These are phyloP conservation scores for Ptychobarbus kaznakovi DNA, from an alignment of 2,797 vertebrate genomes.

Conservation along the genomic window DNA sequence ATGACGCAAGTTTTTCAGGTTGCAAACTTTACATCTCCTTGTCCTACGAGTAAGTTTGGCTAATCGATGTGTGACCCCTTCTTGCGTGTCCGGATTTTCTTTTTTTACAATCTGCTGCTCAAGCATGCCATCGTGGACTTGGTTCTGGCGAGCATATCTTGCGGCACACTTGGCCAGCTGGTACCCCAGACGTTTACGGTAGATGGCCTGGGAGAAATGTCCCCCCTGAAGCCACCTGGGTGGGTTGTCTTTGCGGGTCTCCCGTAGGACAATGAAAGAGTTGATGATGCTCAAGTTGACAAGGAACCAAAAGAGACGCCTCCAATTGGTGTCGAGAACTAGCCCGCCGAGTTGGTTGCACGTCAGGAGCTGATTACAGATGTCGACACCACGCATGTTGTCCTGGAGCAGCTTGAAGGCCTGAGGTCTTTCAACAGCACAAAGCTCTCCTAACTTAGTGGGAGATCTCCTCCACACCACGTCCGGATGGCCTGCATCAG, in stretches of 20 bases:
- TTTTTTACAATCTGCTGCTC: conserved; percentile 44
- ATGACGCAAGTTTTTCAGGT: conserved; percentile 67
- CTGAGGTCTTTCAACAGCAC: conserved; percentile 74
- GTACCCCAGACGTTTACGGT: conserved; percentile 77
- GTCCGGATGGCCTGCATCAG: conserved; percentile 67
- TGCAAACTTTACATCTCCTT: conserved; percentile 76
- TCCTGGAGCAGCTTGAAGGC: conserved; percentile 81
- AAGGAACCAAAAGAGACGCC: conserved; percentile 80
- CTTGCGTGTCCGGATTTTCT: background rate
- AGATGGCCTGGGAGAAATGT: conserved; percentile 78
- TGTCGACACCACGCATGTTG: conserved; percentile 84
- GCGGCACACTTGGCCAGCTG: conserved; percentile 76
- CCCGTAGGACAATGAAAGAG: conserved; percentile 80
- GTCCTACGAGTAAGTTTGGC: conserved; percentile 68
- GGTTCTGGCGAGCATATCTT: conserved; percentile 59
- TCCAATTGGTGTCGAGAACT: conserved; percentile 76
- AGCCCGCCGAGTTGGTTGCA: conserved; percentile 80
- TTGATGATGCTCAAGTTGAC: conserved; percentile 82
- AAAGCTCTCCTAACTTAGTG: conserved; percentile 68
- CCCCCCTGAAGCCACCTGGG: conserved; percentile 77
- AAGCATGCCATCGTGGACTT: conserved; percentile 39
- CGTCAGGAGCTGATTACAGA: conserved; percentile 82
- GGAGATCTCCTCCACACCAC: conserved; percentile 79
- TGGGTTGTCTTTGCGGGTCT: conserved; percentile 77
- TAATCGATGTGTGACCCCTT: conserved; percentile 70